phyloP scores from a whole-genome alignment of 2,113 vertebrate genomes.

The Trematomus loennbergii region DNA sequence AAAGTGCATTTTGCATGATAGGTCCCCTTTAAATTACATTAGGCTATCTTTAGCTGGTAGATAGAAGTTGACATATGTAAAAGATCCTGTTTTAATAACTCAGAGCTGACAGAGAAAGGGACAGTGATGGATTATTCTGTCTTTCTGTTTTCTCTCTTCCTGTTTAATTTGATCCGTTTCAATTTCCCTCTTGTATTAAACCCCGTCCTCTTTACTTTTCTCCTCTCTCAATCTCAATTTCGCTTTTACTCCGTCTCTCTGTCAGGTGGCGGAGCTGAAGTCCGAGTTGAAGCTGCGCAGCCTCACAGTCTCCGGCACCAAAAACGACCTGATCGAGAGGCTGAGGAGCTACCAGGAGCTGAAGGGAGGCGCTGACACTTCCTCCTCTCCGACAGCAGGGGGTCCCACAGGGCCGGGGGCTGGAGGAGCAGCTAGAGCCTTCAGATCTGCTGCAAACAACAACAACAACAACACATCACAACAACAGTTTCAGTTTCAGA shows the following conservation, averaged over 20 bases:
- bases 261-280: slow-evolving; percentile 92
- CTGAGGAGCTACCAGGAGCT: slow-evolving; percentile 90
- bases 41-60: neutral
- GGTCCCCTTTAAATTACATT: too few species aligned
- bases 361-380: slow-evolving; percentile 63
- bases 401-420: slow-evolving; percentile 55
- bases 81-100: slow-evolving; percentile 10
- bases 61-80: slow-evolving; percentile 26
- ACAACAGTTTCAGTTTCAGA: slow-evolving; percentile 16
- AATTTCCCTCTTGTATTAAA: slow-evolving; percentile 17
- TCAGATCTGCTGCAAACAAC: slow-evolving; percentile 36
- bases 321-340: slow-evolving; percentile 91
- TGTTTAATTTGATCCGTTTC: slow-evolving; percentile 27
- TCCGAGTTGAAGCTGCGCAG: slow-evolving; percentile 90
- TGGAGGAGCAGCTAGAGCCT: slow-evolving; percentile 18
- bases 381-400: slow-evolving; percentile 81
- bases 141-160: slow-evolving; percentile 16
- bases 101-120: slow-evolving; percentile 19
- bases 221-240: slow-evolving; percentile 10
- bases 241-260: slow-evolving; percentile 19
- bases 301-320: slow-evolving; percentile 92
- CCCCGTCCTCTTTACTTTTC: slow-evolving; percentile 5
- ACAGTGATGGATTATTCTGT: slow-evolving; percentile 57
- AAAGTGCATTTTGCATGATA: too few species aligned
- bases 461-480: slow-evolving; percentile 55